A percentile compares a stretch with the other conserved stretches of the same genome.
Evolutionary conservation across 1,140 invertebrate species (phyloP).

Genomic region (Arctopsyche grandis): DNA sequence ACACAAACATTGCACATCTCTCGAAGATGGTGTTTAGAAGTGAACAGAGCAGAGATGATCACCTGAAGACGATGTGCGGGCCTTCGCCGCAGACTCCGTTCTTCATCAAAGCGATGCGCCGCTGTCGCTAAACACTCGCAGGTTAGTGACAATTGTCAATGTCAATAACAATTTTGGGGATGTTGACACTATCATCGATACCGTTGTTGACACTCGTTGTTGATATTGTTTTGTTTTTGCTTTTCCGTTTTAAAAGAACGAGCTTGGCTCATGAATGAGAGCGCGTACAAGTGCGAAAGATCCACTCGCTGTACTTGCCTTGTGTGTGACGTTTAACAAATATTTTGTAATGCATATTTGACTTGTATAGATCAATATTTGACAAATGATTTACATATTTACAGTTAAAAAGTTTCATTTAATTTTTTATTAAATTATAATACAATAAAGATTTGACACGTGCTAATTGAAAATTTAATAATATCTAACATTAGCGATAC

Average conservation of each 20-base stretch:
- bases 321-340: too few species aligned
- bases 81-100: background rate
- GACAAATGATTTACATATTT: too few species aligned
- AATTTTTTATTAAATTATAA: too few species aligned
- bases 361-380: too few species aligned
- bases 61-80: conserved; percentile 6
- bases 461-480: too few species aligned
- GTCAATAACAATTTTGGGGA: conserved; percentile 46
- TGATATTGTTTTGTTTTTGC: too few species aligned
- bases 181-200: conserved; percentile 24
- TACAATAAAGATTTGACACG: too few species aligned
- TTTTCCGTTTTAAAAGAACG: background rate
- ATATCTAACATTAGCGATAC: too few species aligned
- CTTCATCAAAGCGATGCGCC: conserved; percentile 49
- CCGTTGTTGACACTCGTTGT: background rate
- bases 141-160: conserved; percentile 49
- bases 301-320: too few species aligned
- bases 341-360: too few species aligned
- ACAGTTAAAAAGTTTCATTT: too few species aligned
- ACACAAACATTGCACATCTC: background rate
- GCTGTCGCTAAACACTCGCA: conserved; percentile 40
- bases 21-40: background rate
- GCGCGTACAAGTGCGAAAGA: background rate
- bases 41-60: background rate
- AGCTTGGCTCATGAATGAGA: background rate